Evolutionary conservation across 2,113 vertebrate genomes (phyloP).

Genomic region (Hippocampus barbouri): DNA sequence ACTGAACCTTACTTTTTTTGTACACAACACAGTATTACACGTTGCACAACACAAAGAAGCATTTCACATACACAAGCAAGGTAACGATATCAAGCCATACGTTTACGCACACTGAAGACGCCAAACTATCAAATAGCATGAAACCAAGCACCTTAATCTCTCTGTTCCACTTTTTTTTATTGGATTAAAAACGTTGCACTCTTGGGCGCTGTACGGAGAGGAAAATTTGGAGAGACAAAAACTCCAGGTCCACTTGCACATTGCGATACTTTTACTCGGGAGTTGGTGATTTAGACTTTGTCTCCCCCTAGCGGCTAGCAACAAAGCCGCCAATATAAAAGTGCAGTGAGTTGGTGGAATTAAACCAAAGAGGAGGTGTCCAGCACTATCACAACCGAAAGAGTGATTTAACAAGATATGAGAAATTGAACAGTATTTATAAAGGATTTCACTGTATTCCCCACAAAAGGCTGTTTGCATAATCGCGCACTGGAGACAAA

Average conservation of each 20-base stretch:
- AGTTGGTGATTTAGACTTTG: neutral
- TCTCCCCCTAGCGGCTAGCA: neutral
- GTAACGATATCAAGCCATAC: too few relatives aligned
- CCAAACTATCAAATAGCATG: neutral
- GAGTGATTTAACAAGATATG: neutral
- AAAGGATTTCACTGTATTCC: neutral
- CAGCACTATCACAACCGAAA: neutral
- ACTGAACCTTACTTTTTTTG: too few relatives aligned
- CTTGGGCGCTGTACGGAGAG: neutral
- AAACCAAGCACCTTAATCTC: neutral
- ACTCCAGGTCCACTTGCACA: neutral
- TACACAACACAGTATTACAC: too few relatives aligned
- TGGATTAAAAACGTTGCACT: neutral
- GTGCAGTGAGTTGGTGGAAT: neutral
- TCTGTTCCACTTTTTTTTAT: rapidly evolving
- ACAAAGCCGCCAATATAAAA: neutral
- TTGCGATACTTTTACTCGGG: neutral
- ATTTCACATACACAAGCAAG: neutral
- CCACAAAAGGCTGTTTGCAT: too few relatives aligned
- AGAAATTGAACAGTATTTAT: neutral
- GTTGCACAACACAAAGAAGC: too few relatives aligned
- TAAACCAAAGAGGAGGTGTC: neutral
- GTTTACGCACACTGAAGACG: too few relatives aligned
- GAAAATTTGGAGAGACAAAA: neutral
- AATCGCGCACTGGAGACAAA: too few relatives aligned